Evolutionary conservation across 64 coral and sea anemone genomes (phyloP), one percentile per base, ranked within the genome.

Genomic region (Porites lutea): DNA sequence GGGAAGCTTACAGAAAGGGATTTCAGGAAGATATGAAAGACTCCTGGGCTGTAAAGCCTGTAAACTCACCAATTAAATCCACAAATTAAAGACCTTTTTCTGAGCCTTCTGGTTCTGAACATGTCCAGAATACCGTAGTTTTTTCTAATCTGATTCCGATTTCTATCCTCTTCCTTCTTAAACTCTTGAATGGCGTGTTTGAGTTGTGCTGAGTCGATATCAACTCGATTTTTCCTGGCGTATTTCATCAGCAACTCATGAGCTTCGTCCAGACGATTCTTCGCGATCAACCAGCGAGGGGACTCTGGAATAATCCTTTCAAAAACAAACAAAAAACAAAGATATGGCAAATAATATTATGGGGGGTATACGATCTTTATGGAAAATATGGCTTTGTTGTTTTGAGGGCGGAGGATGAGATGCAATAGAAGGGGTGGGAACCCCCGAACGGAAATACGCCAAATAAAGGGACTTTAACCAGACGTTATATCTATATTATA

Each of bases 211-310:
- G 92, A 48, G 27, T 94, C 88, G 5, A 97, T 75, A 14, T 61
- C 8, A 45, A 80, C 92, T 13, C 92, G 45, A 73, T 97, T 97
- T 65, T 53, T 88, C 37, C 14, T 83, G 54, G 92, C 95, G 71
- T 93, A 94, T 7, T 94, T 88, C 65, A 79, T 59, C 0, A 97
- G 83, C 2, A 97, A 50, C 11, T 65, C 87, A 16, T 94, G 88
- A 60, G 92, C 92, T 75, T 97, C 95, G n/a, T 86, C 92, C 2
- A 96, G 52, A 53, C 77, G 91, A 23, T 97, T 79, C 77, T 97
- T 90, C 4, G 95, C 92, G 78, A 97, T 97, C 59, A 97, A 77
- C 95, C 95, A 97, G 0, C 95, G 95, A n/a, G 95, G 95, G 13
- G 95, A 93, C 15, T 97, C 95, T 71, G 95, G 95, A 21, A 97